phyloP scores from a whole-genome alignment of 2,888 invertebrate genomes.

The Drosophila dives region DNA sequence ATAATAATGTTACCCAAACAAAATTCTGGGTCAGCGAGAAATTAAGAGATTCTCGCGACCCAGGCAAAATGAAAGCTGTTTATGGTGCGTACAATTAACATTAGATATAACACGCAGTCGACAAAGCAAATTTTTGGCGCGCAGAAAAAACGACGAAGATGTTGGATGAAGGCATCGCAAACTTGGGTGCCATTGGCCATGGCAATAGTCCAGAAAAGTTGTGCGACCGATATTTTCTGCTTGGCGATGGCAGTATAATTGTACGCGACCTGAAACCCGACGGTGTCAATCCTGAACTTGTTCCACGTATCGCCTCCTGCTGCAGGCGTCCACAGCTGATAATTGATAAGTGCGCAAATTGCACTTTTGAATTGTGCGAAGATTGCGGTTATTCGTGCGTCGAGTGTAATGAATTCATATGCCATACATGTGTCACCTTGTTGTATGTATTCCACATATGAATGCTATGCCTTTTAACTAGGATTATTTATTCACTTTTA shows the following conservation, averaged over 20 bases:
- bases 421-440: constrained; percentile 73
- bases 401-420: constrained; percentile 73
- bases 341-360: constrained; percentile 67
- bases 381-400: constrained; percentile 79
- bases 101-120: not conserved
- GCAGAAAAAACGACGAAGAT: constrained; percentile 74
- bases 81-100: constrained; percentile 61
- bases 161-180: constrained; percentile 67
- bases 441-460: constrained; percentile 66
- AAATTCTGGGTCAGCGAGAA: constrained; percentile 75
- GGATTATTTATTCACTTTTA: constrained; percentile 28
- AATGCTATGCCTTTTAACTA: not conserved
- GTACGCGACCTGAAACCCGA: constrained; percentile 59
- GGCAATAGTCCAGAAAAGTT: constrained; percentile 22
- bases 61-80: constrained; percentile 72
- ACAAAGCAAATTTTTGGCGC: not conserved
- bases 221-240: constrained; percentile 59
- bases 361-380: constrained; percentile 73
- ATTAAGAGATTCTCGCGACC: constrained; percentile 58
- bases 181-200: constrained; percentile 1
- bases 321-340: constrained; percentile 64
- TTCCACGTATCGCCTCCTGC: constrained; percentile 59
- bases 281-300: constrained; percentile 51
- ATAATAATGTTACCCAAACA: constrained; percentile 61
- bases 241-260: constrained; percentile 73